phyloP scores from a whole-genome alignment of 1,140 invertebrate species.

The Solen grandis region DNA sequence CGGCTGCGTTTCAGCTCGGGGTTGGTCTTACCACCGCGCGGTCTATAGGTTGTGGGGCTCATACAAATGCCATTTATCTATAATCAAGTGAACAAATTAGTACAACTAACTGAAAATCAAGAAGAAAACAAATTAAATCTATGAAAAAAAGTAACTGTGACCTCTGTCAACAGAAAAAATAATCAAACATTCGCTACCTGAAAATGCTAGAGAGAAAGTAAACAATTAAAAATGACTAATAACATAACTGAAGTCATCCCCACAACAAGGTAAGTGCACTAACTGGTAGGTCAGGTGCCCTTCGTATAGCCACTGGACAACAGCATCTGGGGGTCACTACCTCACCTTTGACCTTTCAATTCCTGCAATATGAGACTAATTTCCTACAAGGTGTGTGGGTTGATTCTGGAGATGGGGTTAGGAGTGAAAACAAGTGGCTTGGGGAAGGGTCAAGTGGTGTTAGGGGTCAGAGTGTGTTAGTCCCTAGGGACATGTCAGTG shows the following conservation, averaged over 20 bases:
- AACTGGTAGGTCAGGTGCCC: too few relatives aligned
- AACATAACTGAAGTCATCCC: background rate
- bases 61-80: constrained; percentile 91
- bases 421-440: too few relatives aligned
- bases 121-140: background rate
- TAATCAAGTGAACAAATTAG: constrained; percentile 61
- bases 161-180: constrained; percentile 14
- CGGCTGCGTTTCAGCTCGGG: constrained; percentile 80
- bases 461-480: too few relatives aligned
- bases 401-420: too few relatives aligned
- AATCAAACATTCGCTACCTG: constrained; percentile 6
- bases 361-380: too few relatives aligned
- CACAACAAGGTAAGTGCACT: background rate
- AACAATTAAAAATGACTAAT: constrained; percentile 42
- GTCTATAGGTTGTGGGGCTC: constrained; percentile 82
- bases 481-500: too few relatives aligned
- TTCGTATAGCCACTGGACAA: too few relatives aligned
- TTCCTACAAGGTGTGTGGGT: too few relatives aligned
- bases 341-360: too few relatives aligned
- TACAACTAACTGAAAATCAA: constrained; percentile 14
- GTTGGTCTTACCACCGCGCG: constrained; percentile 14
- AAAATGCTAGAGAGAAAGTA: constrained; percentile 15
- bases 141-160: constrained; percentile 17
- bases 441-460: too few relatives aligned
- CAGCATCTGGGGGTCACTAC: too few relatives aligned